Evolutionary conservation across 2,797 vertebrate genomes (phyloP).

Genomic region (Hoplostethus atlanticus): DNA sequence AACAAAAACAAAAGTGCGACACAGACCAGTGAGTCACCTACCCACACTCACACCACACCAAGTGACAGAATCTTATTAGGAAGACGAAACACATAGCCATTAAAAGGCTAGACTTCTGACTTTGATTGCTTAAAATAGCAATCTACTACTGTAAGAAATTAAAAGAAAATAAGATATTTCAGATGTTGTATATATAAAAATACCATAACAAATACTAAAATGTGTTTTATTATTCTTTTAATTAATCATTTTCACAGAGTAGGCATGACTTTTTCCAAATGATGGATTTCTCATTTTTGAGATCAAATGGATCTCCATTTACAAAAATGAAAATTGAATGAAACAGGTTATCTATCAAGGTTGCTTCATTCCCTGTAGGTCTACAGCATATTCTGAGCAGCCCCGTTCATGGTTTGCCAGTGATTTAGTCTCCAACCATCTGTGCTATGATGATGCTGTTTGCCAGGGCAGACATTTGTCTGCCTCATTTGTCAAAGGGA

Average conservation of each 20-base stretch:
- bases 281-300: too few relatives aligned
- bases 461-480: slow-evolving; percentile 24
- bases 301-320: not conserved
- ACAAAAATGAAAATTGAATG: not conserved
- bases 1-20: not conserved
- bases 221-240: too few relatives aligned
- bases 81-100: not conserved
- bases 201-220: too few relatives aligned
- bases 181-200: too few relatives aligned
- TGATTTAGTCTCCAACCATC: slow-evolving; percentile 24
- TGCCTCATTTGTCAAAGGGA: slow-evolving; percentile 18
- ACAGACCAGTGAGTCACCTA: slow-evolving; percentile 7
- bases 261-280: too few relatives aligned
- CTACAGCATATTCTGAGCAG: not conserved
- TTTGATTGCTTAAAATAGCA: not conserved
- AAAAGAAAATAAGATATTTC: too few relatives aligned
- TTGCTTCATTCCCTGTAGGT: not conserved
- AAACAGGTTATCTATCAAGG: not conserved
- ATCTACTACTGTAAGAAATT: too few relatives aligned
- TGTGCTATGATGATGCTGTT: slow-evolving; percentile 9
- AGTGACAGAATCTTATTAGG: not conserved
- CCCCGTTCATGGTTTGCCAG: not conserved
- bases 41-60: not conserved
- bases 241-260: too few relatives aligned
- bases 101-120: not conserved